Base-by-base conservation (phyloP, 2,888 invertebrate genomes). In the Tenthredo mesomela region DNA sequence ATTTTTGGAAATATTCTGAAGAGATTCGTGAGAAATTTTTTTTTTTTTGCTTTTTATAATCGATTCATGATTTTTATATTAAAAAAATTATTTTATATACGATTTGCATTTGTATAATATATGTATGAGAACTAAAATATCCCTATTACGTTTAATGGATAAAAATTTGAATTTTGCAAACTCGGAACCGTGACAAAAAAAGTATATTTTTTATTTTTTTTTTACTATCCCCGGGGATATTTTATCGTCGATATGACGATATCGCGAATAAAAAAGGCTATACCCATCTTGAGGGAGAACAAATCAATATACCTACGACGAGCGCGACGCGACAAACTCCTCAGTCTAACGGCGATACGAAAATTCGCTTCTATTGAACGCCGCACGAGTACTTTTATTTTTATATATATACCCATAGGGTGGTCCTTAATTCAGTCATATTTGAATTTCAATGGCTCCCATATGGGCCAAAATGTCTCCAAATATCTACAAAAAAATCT, bases 281-380 rank as follows among this genome's bases (percentile, higher is more conserved):
- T 67, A 33, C 67, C 67, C 67, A 25, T 67, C 67, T 67, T 33
- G 33, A 2, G 67, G 67, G 18, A 33, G 67, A 33, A 67, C 33
- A 33, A 67, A 67, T 67, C 67, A 67, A 67, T 67, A 67, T 67
- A 67, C 29, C 67, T 29, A 67, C 67, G 33, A 33, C 15, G 25
- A 67, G 7, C 67, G 33, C 67, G 67, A 67, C 33, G 33, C 67
- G 67, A 67, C 67, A 15, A 29, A 33, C 67, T 33, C 33, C 67
- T 33, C 29, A 33, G 67, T 67, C 67, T 15, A 33, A 67, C 12
- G 67, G 67, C 67, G 67, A 67, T 33, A 33, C 67, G 33, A 67
- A 67, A 67, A 67, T 67, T 67, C 18, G 67, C 67, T 15, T 67
- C 67, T 18, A 67, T 67, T 33, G 67, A 67, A 67, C 67, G 67